These are phyloP conservation scores for Aphodius sticticus DNA, from an alignment of 2,888 invertebrate genomes.

Conservation along the genomic window DNA sequence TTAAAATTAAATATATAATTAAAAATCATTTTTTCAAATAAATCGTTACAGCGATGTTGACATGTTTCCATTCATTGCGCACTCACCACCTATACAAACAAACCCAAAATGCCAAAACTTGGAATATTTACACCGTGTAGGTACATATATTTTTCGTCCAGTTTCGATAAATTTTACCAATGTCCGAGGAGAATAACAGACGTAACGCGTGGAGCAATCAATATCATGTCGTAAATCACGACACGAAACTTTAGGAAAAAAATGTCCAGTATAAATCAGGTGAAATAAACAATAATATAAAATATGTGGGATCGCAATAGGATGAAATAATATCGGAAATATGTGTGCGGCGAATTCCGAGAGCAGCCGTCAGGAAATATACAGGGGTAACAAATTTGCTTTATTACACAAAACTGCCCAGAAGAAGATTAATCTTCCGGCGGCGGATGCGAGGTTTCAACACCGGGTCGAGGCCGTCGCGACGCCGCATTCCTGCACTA, in stretches of 20 bases:
- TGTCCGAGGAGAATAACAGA: too few relatives aligned
- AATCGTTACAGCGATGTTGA: too few relatives aligned
- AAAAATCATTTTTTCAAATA: too few relatives aligned
- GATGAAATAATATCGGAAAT: not conserved
- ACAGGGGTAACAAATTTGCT: conserved; percentile 4
- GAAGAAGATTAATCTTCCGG: not conserved
- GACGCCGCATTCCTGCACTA: not conserved
- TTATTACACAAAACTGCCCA: not conserved
- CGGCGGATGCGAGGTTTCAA: not conserved
- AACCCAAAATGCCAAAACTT: too few relatives aligned
- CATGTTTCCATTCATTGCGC: too few relatives aligned
- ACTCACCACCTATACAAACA: too few relatives aligned
- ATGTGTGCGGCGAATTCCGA: not conserved
- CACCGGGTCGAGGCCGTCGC: not conserved
- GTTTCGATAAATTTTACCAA: too few relatives aligned
- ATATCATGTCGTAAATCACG: too few relatives aligned
- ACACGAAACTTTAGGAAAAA: not conserved
- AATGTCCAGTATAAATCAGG: not conserved
- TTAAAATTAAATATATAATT: too few relatives aligned
- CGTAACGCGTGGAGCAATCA: too few relatives aligned
- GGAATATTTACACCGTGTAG: too few relatives aligned
- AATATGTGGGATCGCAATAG: not conserved
- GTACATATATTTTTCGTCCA: too few relatives aligned
- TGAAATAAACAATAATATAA: not conserved
- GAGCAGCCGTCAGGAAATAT: not conserved